A percentile compares a stretch with the other conserved stretches of the same genome.
Conservation (phyloP, 2,113 vertebrate species). For the Desmodus rotundus region DNA sequence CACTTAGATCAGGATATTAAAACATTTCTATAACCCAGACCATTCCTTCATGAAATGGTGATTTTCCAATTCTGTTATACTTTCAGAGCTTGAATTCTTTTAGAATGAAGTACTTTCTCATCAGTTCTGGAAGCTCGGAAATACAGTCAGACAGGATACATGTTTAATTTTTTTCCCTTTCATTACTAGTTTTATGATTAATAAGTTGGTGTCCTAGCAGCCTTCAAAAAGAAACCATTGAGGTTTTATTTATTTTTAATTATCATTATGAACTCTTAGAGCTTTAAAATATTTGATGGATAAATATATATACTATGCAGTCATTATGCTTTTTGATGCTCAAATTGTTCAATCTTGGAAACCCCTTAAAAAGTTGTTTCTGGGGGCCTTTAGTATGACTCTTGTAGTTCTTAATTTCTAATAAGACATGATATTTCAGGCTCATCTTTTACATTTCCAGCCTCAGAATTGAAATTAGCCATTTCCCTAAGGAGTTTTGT, state of each 20-base stretch:
- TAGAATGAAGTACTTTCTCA: conserved; percentile 9
- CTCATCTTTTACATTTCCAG: conserved; percentile 15
- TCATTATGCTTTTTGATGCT: neutral
- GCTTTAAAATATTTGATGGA: conserved; percentile 4
- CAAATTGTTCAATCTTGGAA: neutral
- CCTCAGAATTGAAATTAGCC: neutral
- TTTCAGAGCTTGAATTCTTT: conserved; percentile 4
- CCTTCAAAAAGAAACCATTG: conserved; percentile 11
- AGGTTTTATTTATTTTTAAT: conserved; percentile 13
- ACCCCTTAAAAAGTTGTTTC: neutral
- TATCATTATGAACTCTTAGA: neutral
- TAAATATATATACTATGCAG: neutral
- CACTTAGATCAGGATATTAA: neutral
- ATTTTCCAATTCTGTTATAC: neutral
- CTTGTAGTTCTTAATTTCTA: neutral
- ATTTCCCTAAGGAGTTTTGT: conserved; percentile 23
- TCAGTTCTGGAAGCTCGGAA: conserved; percentile 17
- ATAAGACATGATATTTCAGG: neutral
- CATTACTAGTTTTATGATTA: conserved; percentile 27
- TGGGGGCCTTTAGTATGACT: neutral
- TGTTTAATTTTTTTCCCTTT: neutral
- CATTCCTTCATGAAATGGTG: conserved; percentile 11
- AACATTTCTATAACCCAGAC: neutral
- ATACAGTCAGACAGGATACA: neutral
- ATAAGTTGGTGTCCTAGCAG: conserved; percentile 17